Percentiles rank a stretch among this genome's conserved stretches.
Evolutionary conservation across 2,113 vertebrate species (phyloP).

Genomic region (Nyctibius bracteatus): DNA sequence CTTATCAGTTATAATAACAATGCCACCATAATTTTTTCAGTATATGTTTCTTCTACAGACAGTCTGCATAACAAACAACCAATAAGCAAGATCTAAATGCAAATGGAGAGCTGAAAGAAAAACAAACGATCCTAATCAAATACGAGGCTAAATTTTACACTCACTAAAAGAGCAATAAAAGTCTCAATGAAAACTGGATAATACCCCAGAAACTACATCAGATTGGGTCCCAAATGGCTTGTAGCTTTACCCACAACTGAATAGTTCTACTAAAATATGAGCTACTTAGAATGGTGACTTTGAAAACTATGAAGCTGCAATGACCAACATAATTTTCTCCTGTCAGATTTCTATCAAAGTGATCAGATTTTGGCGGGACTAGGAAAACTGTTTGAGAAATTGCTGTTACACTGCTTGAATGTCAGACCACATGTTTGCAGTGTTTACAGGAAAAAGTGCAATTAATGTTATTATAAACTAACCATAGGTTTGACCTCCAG

Average conservation of each 20-base stretch:
- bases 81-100: background rate
- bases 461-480: background rate
- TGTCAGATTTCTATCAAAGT: background rate
- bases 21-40: background rate
- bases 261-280: background rate
- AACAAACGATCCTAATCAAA: background rate
- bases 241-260: background rate
- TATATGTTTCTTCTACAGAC: background rate
- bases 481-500: background rate
- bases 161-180: background rate
- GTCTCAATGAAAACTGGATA: background rate
- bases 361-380: background rate
- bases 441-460: conserved; percentile 7
- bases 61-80: background rate
- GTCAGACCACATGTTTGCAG: background rate
- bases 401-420: background rate
- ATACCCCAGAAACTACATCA: background rate
- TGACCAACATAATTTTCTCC: background rate
- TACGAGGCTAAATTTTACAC: background rate
- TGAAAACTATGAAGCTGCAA: conserved; percentile 11
- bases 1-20: background rate
- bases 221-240: background rate
- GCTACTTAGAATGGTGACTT: background rate
- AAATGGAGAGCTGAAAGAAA: background rate
- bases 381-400: background rate